Conservation (phyloP, 2,888 invertebrate species). For the Synergus itoensis region DNA sequence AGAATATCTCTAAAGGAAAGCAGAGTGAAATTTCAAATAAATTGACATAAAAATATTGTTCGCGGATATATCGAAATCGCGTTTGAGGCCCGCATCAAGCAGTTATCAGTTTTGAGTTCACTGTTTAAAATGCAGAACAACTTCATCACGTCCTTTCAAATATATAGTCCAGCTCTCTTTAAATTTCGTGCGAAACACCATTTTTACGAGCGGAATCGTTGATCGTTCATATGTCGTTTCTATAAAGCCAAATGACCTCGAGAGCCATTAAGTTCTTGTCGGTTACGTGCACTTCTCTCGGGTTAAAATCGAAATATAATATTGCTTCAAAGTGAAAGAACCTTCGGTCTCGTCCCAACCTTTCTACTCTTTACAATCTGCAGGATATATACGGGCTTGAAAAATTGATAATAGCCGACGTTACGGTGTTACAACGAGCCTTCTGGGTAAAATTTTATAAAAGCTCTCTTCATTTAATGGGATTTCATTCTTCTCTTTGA, state of each 20-base stretch:
- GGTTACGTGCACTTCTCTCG: conserved; percentile 19
- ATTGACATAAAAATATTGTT: not conserved
- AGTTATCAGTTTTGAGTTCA: not conserved
- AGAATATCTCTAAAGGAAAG: not conserved
- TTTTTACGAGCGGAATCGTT: not conserved
- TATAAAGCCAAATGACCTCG: conserved; percentile 17
- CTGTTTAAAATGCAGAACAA: not conserved
- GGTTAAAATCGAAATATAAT: conserved; percentile 34
- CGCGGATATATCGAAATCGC: not conserved
- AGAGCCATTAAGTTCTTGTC: conserved; percentile 24
- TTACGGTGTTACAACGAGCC: not conserved
- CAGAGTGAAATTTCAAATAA: not conserved
- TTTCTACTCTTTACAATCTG: not conserved
- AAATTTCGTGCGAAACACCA: not conserved
- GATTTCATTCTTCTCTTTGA: not conserved
- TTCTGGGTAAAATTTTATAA: not conserved
- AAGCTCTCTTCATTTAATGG: not conserved
- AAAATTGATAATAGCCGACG: conserved; percentile 8
- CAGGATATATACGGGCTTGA: conserved; percentile 1
- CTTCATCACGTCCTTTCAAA: not conserved
- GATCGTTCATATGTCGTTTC: not conserved
- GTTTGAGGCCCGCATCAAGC: not conserved
- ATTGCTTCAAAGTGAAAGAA: conserved; percentile 35
- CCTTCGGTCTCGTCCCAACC: not conserved
- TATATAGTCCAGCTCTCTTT: not conserved